A percentile compares a stretch with the other conserved stretches of the same genome.
phyloP scores from a whole-genome alignment of 1,140 invertebrate species.

The Musca domestica region DNA sequence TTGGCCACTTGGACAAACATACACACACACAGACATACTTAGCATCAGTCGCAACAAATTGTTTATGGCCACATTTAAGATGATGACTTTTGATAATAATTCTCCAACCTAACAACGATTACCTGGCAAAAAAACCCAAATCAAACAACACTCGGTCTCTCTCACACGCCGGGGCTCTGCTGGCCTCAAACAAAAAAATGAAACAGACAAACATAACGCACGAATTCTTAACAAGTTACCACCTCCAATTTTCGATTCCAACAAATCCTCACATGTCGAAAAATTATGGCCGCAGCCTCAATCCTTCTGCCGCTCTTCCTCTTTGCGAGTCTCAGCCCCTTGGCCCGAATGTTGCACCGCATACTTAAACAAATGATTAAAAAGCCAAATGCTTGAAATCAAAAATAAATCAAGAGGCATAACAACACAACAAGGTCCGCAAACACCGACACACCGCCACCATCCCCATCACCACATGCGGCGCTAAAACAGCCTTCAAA shows the following conservation, averaged over 20 bases:
- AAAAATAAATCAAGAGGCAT: conserved; percentile 9
- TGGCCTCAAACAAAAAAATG: too few relatives aligned
- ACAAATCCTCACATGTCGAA: conserved; percentile 7
- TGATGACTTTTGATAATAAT: conserved; percentile 21
- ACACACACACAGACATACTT: neutral
- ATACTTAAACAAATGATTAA: conserved; percentile 19
- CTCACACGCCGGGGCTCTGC: too few relatives aligned
- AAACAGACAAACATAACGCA: neutral
- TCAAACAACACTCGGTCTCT: neutral
- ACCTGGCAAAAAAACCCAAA: conserved; percentile 6
- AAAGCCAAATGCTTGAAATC: neutral
- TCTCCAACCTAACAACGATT: conserved; percentile 2
- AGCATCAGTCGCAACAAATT: conserved; percentile 2
- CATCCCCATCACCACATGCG: neutral
- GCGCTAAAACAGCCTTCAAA: neutral
- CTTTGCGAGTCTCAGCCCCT: too few relatives aligned
- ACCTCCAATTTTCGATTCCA: neutral
- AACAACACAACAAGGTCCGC: neutral
- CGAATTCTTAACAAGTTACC: conserved; percentile 18
- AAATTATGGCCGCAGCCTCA: too few relatives aligned
- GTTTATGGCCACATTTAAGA: conserved; percentile 3
- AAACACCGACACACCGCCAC: neutral
- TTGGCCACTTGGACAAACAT: neutral
- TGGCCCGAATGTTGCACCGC: neutral
- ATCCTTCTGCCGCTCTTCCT: too few relatives aligned